Conservation (phyloP, 1,140 invertebrate genomes). For the Solenopsis fugax region DNA sequence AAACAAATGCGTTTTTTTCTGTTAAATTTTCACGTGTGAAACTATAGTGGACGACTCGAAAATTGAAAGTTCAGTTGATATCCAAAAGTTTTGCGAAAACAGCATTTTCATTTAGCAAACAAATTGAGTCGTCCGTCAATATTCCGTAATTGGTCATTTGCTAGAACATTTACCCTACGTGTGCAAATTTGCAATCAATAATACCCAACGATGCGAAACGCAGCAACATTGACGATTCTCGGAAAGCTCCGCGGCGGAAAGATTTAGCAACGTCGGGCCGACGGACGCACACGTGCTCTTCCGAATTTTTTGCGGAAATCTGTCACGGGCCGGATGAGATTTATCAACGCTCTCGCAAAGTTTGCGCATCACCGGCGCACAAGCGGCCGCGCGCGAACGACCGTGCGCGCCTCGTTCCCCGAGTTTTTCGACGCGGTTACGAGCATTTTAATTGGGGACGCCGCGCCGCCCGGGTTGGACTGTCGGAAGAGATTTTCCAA, state of each 20-base stretch:
- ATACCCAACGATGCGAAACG: slow-evolving; percentile 59
- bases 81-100: not conserved
- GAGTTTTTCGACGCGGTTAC: slow-evolving; percentile 58
- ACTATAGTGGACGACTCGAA: not conserved
- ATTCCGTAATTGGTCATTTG: slow-evolving; percentile 8
- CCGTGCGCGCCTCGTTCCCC: slow-evolving; percentile 19
- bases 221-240: slow-evolving; percentile 67
- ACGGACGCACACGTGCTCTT: slow-evolving; percentile 69
- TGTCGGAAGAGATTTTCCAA: slow-evolving; percentile 72
- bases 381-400: slow-evolving; percentile 17
- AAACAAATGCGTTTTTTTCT: not conserved
- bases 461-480: not conserved
- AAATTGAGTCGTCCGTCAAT: slow-evolving; percentile 12
- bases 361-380: slow-evolving; percentile 65
- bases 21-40: not conserved
- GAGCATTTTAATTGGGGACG: slow-evolving; percentile 72
- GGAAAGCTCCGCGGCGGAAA: slow-evolving; percentile 50
- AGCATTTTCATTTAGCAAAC: slow-evolving; percentile 2
- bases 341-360: slow-evolving; percentile 76
- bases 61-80: slow-evolving; percentile 6
- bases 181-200: slow-evolving; percentile 59
- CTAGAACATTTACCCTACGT: not conserved
- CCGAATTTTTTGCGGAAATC: slow-evolving; percentile 73
- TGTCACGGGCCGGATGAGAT: slow-evolving; percentile 77
- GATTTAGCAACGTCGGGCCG: slow-evolving; percentile 47